Evolutionary conservation across 1,140 invertebrate species (phyloP).

Genomic region (Pseudomyrmex cubaensis): DNA sequence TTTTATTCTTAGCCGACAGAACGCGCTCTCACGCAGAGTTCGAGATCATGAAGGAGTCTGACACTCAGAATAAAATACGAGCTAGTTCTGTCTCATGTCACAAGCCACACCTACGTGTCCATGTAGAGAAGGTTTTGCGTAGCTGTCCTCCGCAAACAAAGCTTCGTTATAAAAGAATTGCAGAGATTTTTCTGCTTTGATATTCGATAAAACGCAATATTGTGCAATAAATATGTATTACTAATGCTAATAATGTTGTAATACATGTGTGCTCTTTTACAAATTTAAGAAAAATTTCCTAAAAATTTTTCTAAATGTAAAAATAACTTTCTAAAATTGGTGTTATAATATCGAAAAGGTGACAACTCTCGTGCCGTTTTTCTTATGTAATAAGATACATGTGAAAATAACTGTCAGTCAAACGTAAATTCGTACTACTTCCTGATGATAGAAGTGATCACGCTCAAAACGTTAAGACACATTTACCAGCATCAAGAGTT

Average conservation of each 20-base stretch:
- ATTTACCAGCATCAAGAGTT: conserved; percentile 77
- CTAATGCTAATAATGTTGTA: not conserved
- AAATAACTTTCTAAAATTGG: not conserved
- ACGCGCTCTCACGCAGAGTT: conserved; percentile 74
- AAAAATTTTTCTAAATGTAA: no score
- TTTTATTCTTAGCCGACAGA: conserved; percentile 23
- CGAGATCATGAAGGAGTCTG: conserved; percentile 65
- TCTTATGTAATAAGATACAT: not conserved
- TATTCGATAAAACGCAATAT: not conserved
- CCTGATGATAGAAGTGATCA: conserved; percentile 63
- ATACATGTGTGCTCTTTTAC: not conserved
- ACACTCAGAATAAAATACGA: conserved; percentile 77
- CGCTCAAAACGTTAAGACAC: conserved; percentile 73
- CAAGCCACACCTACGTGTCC: conserved; percentile 72
- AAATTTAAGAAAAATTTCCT: not conserved
- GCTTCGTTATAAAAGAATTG: conserved; percentile 7
- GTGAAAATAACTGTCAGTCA: not conserved
- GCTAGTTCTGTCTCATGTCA: conserved; percentile 76
- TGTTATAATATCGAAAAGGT: conserved; percentile 1
- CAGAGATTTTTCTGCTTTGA: not conserved
- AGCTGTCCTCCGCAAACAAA: not conserved
- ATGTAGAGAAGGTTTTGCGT: conserved; percentile 35
- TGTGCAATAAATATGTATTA: not conserved
- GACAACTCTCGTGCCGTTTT: not conserved
- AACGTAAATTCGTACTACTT: conserved; percentile 2